These are phyloP conservation scores for Karalla daura DNA, from an alignment of 2,797 vertebrate species.

Conservation along the genomic window DNA sequence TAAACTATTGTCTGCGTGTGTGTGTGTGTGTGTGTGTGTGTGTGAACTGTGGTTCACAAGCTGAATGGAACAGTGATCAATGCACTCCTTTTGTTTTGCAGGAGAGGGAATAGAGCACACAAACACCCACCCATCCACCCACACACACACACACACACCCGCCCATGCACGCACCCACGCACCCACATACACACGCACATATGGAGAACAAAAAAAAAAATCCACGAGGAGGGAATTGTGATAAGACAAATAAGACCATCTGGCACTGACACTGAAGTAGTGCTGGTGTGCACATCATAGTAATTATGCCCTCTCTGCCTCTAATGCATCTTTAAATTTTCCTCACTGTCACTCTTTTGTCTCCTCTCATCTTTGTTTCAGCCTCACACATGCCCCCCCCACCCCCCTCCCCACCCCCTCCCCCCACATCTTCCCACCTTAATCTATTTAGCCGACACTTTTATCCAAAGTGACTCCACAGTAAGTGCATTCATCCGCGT, in stretches of 20 bases:
- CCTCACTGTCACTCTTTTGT: constrained; percentile 17
- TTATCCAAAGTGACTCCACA: neutral
- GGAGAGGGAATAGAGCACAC: constrained; percentile 7
- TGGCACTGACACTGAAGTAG: constrained; percentile 26
- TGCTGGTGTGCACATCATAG: constrained; percentile 7
- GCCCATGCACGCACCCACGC: constrained; percentile 3
- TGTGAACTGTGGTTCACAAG: neutral
- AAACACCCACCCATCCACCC: constrained; percentile 10
- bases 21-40: constrained; percentile 18
- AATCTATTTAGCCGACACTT: neutral
- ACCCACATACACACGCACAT: constrained; percentile 4
- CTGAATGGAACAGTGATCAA: constrained; percentile 33
- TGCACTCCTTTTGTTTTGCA: constrained; percentile 26
- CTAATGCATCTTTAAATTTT: constrained; percentile 18
- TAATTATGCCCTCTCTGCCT: constrained; percentile 3
- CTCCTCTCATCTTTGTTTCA: neutral
- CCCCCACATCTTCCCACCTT: neutral
- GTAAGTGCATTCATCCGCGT: neutral
- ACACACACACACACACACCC: constrained; percentile 10
- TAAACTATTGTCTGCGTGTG: neutral
- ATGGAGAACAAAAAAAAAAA: constrained; percentile 8
- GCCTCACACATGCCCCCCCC: neutral
- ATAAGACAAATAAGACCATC: constrained; percentile 34
- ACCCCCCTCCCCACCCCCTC: neutral
- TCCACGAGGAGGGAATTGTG: neutral